A percentile compares a stretch with the other conserved stretches of the same genome.
Conservation (phyloP, 2,888 invertebrate genomes). For the Oscheius sp. region DNA sequence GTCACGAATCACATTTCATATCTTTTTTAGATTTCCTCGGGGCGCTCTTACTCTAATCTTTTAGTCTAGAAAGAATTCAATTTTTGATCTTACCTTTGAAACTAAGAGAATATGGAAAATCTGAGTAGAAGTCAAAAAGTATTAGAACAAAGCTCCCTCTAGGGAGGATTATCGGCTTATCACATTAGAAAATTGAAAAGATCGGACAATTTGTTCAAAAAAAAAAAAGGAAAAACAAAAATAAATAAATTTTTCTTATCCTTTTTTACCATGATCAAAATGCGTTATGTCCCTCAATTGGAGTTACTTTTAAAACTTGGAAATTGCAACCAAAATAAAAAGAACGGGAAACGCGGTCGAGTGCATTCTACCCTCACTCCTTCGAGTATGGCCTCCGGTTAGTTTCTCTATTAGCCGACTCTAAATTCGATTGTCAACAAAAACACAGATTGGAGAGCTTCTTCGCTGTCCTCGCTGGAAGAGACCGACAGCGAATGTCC, state of each 20-base stretch:
- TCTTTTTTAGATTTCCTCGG: not conserved
- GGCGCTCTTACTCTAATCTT: not conserved
- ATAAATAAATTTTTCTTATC: not conserved
- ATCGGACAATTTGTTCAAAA: not conserved
- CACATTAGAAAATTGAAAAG: not conserved
- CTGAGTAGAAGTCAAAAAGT: not conserved
- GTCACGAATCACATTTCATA: no score
- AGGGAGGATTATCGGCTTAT: not conserved
- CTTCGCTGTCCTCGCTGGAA: conserved; percentile 13
- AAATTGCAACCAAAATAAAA: no score
- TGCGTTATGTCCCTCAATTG: no score
- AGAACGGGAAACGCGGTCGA: not conserved
- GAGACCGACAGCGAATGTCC: conserved; percentile 10
- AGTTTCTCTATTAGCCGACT: no score
- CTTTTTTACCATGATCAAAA: not conserved
- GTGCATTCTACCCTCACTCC: no score
- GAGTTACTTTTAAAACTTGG: no score
- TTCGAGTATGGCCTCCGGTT: no score
- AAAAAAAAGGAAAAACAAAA: not conserved
- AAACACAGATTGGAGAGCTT: no score
- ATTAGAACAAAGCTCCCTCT: not conserved
- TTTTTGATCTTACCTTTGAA: not conserved
- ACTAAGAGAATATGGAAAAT: not conserved
- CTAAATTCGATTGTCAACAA: no score
- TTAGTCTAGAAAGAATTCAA: not conserved